Evolutionary conservation across 2,113 vertebrate genomes (phyloP).

Genomic region (Spermophilus dauricus): DNA sequence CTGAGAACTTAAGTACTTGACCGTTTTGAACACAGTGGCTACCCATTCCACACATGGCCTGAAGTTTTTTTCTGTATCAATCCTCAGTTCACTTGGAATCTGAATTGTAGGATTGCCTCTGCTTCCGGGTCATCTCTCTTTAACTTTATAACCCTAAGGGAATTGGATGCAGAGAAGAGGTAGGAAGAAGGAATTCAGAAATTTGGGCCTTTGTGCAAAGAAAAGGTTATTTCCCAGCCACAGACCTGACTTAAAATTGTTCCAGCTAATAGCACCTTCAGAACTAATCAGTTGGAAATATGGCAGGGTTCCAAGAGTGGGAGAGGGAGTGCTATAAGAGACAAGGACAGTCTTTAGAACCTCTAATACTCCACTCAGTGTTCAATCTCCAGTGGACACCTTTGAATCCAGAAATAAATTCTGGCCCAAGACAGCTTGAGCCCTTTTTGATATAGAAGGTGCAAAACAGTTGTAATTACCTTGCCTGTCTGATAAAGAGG

Average conservation of each 20-base stretch:
- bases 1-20: neutral
- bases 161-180: neutral
- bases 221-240: conserved; percentile 15
- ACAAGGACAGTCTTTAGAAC: neutral
- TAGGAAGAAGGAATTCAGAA: neutral
- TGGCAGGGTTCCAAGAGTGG: neutral
- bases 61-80: neutral
- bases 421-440: neutral
- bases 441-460: conserved; percentile 26
- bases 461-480: neutral
- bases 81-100: neutral
- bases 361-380: neutral
- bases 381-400: neutral
- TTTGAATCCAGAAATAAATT: conserved; percentile 52
- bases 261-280: neutral
- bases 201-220: neutral
- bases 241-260: conserved; percentile 17
- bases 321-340: neutral
- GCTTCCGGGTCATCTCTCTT: neutral
- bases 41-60: neutral
- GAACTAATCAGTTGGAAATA: conserved; percentile 3
- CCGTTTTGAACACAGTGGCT: neutral
- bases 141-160: neutral
- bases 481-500: neutral
- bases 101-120: neutral